Evolutionary conservation across 2,113 vertebrate genomes (phyloP).

Genomic region (Cichladusa arquata): DNA sequence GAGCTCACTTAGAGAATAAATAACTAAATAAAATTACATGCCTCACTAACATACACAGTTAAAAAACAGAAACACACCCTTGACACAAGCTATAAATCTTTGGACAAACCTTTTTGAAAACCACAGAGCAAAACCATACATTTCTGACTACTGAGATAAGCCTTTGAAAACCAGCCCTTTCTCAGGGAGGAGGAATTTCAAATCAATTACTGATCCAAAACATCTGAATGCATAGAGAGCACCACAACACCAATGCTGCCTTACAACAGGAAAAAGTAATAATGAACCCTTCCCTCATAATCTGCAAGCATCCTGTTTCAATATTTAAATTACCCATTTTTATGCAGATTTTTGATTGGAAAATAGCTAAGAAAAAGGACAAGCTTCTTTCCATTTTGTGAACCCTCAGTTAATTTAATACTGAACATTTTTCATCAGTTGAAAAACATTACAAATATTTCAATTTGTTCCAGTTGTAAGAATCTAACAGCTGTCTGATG

Average conservation of each 20-base stretch:
- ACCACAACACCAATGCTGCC: not conserved
- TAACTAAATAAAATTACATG: not conserved
- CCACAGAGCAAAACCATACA: not conserved
- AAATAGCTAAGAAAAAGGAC: not conserved
- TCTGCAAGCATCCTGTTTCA: not conserved
- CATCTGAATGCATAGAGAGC: not conserved
- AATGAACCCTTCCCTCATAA: not conserved
- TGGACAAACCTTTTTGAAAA: not conserved
- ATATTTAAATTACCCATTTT: not conserved
- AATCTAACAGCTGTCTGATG: conserved; percentile 40
- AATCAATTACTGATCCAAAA: not conserved
- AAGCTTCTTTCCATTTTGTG: not conserved
- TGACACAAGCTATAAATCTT: not conserved
- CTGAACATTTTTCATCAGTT: not conserved
- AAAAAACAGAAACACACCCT: not conserved
- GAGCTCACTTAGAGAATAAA: not conserved
- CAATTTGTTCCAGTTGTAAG: conserved; percentile 42
- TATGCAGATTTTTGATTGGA: not conserved
- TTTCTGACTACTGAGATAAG: not conserved
- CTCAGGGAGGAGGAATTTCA: not conserved
- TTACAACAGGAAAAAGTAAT: not conserved
- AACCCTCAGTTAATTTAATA: conserved; percentile 9
- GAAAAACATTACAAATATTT: conserved; percentile 32
- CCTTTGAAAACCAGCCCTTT: not conserved
- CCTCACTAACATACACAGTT: not conserved